phyloP scores from a whole-genome alignment of 2,888 invertebrate species.

The Tipula lateralis region DNA sequence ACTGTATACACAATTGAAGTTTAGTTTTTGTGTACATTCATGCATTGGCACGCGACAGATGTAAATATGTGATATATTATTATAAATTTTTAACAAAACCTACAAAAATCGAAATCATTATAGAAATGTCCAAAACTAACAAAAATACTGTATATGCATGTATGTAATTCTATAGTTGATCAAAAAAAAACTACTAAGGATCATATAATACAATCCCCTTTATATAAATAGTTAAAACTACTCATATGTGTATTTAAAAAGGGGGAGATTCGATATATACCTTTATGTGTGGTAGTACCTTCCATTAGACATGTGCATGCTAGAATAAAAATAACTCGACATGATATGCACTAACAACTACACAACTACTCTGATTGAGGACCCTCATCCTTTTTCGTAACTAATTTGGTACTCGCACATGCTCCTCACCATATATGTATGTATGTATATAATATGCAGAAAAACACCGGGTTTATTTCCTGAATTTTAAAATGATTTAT shows the following conservation, averaged over 20 bases:
- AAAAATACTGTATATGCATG: not conserved
- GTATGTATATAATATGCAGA: not conserved
- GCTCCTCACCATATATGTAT: not conserved
- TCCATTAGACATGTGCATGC: not conserved
- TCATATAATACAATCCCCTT: slow-evolving; percentile 11
- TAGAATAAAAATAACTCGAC: not conserved
- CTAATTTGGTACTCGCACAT: slow-evolving; percentile 9
- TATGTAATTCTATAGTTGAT: slow-evolving; percentile 19
- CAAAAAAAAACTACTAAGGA: not conserved
- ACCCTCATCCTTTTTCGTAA: slow-evolving; percentile 19
- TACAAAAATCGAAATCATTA: not conserved
- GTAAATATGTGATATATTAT: slow-evolving; percentile 24
- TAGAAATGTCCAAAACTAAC: slow-evolving; percentile 5
- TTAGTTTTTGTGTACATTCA: not conserved
- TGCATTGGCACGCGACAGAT: slow-evolving; percentile 24
- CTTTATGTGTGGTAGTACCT: not conserved
- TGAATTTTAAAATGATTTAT: slow-evolving; percentile 19
- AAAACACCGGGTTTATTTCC: slow-evolving; percentile 14
- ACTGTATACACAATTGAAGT: not conserved
- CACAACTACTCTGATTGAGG: not conserved
- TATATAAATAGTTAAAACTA: not conserved
- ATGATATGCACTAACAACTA: not conserved
- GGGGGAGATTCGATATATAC: not conserved
- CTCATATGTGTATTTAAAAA: not conserved
- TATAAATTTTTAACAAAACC: not conserved